Percentiles rank a stretch among this genome's conserved stretches.
phyloP scores from a whole-genome alignment of 2,797 vertebrate species.

The Hippoglossus hippoglossus region DNA sequence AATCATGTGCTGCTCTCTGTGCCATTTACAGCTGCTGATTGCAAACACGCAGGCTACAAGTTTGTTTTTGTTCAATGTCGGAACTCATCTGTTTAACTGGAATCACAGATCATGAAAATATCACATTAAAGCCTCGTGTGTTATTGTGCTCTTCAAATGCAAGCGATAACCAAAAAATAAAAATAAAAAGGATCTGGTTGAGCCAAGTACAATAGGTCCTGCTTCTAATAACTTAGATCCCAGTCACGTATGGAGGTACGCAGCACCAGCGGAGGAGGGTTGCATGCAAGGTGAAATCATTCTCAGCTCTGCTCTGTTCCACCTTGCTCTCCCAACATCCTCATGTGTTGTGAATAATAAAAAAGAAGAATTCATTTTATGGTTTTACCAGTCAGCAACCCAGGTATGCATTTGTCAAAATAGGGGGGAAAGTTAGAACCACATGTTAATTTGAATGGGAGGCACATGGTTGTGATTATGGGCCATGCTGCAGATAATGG shows the following conservation, averaged over 20 bases:
- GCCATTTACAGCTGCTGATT: conserved; percentile 10
- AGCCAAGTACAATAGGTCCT: conserved; percentile 51
- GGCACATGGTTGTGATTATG: conserved; percentile 85
- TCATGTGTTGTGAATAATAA: conserved; percentile 78
- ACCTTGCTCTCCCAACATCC: conserved; percentile 61
- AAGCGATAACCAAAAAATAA: conserved; percentile 49
- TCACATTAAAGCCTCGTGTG: conserved; percentile 44
- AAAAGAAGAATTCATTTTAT: conserved; percentile 75
- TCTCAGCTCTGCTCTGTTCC: conserved; percentile 66
- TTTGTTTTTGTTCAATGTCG: background rate
- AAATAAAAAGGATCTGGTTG: conserved; percentile 16
- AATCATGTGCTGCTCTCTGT: background rate
- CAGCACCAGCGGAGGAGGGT: conserved; percentile 43
- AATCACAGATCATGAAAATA: conserved; percentile 54
- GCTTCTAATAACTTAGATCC: conserved; percentile 55
- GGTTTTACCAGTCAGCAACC: conserved; percentile 82
- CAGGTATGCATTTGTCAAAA: conserved; percentile 85
- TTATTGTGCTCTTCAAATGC: conserved; percentile 36
- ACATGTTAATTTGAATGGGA: conserved; percentile 85
- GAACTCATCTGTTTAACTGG: conserved; percentile 29
- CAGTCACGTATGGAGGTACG: conserved; percentile 49
- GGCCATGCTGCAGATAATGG: conserved; percentile 75
- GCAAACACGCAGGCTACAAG: conserved; percentile 12
- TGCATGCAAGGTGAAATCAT: conserved; percentile 81
- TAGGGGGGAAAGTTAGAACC: conserved; percentile 85